These are phyloP conservation scores for Menura novaehollandiae DNA, from an alignment of 2,113 vertebrate genomes.

Conservation along the genomic window DNA sequence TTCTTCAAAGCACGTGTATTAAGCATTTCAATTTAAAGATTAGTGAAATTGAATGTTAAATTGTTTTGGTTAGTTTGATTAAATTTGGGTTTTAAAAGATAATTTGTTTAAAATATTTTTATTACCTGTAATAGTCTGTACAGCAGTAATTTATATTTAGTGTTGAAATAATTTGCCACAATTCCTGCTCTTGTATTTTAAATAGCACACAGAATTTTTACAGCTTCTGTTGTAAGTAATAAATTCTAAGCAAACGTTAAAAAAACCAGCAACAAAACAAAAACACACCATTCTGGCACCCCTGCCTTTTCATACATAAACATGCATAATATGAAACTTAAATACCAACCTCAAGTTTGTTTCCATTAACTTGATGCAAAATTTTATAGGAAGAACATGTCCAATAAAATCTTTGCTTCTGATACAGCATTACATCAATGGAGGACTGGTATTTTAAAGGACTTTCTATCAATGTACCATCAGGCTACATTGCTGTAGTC, in stretches of 20 bases:
- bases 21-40: constrained; percentile 52
- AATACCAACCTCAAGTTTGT: neutral
- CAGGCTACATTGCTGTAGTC: neutral
- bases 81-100: constrained; percentile 41
- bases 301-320: neutral
- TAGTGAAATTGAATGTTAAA: constrained; percentile 15
- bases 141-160: neutral
- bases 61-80: constrained; percentile 58
- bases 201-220: neutral
- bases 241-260: neutral
- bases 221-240: neutral
- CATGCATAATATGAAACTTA: neutral
- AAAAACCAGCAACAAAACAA: neutral
- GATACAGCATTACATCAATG: neutral
- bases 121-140: constrained; percentile 37
- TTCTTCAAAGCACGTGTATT: constrained; percentile 38
- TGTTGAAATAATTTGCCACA: neutral
- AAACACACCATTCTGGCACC: neutral
- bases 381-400: neutral
- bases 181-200: constrained; percentile 22
- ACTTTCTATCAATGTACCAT: neutral
- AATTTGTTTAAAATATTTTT: constrained; percentile 57
- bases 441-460: neutral
- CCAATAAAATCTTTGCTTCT: neutral
- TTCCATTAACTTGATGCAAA: neutral